A percentile compares a stretch with the other conserved stretches of the same genome.
Evolutionary conservation across 2,113 vertebrate genomes (phyloP).

Genomic region (Cryptotis parvus): DNA sequence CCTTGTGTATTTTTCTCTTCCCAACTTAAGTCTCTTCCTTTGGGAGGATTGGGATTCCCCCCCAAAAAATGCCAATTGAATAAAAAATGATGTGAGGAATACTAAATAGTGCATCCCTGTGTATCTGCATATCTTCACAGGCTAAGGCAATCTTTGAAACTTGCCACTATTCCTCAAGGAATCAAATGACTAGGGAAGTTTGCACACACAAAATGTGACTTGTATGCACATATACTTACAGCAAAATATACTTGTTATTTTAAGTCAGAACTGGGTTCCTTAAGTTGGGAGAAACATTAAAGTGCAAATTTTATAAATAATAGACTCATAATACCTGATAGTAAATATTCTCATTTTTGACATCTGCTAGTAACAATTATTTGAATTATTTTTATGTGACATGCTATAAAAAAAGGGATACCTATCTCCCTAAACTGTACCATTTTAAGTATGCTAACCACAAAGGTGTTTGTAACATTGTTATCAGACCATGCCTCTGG

Average conservation of each 20-base stretch:
- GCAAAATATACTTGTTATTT: neutral
- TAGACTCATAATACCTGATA: constrained; percentile 82
- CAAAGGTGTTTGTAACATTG: constrained; percentile 83
- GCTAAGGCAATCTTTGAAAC: constrained; percentile 31
- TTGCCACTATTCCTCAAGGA: constrained; percentile 57
- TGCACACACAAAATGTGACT: constrained; percentile 32
- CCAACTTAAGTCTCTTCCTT: neutral
- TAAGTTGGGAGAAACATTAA: constrained; percentile 85
- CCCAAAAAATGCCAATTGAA: constrained; percentile 17
- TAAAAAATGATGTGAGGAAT: neutral
- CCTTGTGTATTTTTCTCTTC: neutral
- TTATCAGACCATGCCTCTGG: constrained; percentile 86
- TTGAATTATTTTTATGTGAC: constrained; percentile 62
- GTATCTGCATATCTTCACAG: neutral
- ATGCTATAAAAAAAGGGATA: constrained; percentile 84
- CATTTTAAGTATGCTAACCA: constrained; percentile 77
- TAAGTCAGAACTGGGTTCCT: constrained; percentile 71
- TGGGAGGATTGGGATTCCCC: neutral
- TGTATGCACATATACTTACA: neutral
- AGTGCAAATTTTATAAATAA: constrained; percentile 85
- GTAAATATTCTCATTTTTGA: constrained; percentile 83
- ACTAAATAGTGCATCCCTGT: neutral
- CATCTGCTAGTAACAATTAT: constrained; percentile 81
- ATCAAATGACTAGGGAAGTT: constrained; percentile 7
- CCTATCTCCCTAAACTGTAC: constrained; percentile 79